Conservation (phyloP, 35 echinoderm and acorn worm genomes). For the Patiria miniata region DNA sequence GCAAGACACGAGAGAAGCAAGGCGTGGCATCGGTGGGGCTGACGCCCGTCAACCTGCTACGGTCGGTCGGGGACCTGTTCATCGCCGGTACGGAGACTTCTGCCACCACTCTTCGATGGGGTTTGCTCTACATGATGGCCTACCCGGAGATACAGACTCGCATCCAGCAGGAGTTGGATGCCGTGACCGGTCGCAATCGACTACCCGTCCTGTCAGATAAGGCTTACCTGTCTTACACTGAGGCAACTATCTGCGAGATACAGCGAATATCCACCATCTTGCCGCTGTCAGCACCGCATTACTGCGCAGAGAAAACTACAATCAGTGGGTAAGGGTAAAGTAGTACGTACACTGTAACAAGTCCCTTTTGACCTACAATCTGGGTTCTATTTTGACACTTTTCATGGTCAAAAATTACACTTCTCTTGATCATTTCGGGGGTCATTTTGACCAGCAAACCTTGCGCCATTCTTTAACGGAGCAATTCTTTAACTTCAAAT, state of each 20-base stretch:
- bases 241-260: slow-evolving; percentile 36
- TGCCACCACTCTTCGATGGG: slow-evolving; percentile 31
- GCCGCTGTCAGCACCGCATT: slow-evolving; percentile 29
- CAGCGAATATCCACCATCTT: background rate
- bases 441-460: too few species aligned
- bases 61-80: background rate
- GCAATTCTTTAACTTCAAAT: too few species aligned
- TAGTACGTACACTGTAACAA: too few species aligned
- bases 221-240: slow-evolving; percentile 29
- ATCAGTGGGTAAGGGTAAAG: slow-evolving; percentile 5
- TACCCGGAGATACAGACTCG: slow-evolving; percentile 35
- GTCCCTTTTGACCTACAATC: too few species aligned
- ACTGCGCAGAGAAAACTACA: background rate
- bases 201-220: background rate
- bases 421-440: too few species aligned
- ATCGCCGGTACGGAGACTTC: slow-evolving; percentile 10
- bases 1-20: background rate
- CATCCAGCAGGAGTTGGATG: slow-evolving; percentile 51
- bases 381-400: too few species aligned
- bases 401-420: too few species aligned
- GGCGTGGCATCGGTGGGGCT: background rate
- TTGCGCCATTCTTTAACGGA: too few species aligned
- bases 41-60: background rate
- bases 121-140: slow-evolving; percentile 7
- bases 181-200: slow-evolving; percentile 19